These are phyloP conservation scores for Parnassius glacialis DNA, from an alignment of 2,888 invertebrate species.

Conservation along the genomic window DNA sequence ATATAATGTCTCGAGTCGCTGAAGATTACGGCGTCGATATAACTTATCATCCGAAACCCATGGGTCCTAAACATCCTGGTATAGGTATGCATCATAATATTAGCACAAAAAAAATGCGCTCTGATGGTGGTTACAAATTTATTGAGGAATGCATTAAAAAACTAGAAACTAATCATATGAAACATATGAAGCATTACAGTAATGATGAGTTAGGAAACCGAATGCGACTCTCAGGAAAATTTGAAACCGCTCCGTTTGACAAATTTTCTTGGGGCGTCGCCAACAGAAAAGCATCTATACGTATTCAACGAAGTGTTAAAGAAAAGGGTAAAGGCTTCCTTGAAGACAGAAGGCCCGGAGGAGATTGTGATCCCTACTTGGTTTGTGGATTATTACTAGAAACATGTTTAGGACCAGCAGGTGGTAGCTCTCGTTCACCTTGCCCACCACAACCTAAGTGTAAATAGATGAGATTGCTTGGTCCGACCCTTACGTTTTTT, in stretches of 20 bases:
- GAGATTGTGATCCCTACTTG: constrained; percentile 93
- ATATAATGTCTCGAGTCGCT: constrained; percentile 89
- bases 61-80: constrained; percentile 92
- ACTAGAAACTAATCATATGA: constrained; percentile 91
- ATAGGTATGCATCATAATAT: constrained; percentile 95
- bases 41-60: constrained; percentile 86
- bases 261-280: constrained; percentile 95
- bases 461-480: not conserved
- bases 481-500: not conserved
- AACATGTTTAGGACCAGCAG: constrained; percentile 51
- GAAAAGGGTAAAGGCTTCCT: constrained; percentile 95
- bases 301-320: constrained; percentile 93
- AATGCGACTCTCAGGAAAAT: constrained; percentile 94
- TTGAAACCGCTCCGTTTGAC: constrained; percentile 97
- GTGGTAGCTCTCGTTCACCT: constrained; percentile 29
- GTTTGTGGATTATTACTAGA: constrained; percentile 77
- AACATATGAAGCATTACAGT: constrained; percentile 96
- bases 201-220: constrained; percentile 95
- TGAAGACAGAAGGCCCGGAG: constrained; percentile 95
- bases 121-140: constrained; percentile 85
- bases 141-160: constrained; percentile 96
- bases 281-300: constrained; percentile 94
- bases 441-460: constrained; percentile 3
- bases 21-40: constrained; percentile 91
- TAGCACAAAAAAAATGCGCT: constrained; percentile 92